These are phyloP conservation scores for Agrilus mali DNA, from an alignment of 2,888 invertebrate species.

Conservation along the genomic window DNA sequence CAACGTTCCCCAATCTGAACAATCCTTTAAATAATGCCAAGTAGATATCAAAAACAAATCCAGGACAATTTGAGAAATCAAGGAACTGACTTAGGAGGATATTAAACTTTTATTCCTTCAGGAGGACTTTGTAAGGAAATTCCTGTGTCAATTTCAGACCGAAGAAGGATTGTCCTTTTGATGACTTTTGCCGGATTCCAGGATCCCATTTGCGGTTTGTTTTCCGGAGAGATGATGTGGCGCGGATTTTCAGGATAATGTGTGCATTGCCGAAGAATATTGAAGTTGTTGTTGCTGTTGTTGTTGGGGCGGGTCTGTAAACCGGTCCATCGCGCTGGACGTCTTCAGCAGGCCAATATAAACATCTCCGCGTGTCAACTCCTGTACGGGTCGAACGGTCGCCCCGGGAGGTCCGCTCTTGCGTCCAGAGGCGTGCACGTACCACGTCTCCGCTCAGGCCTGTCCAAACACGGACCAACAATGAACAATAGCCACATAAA, in stretches of 20 bases:
- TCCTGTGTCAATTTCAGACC: too few species aligned
- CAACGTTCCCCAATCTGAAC: too few species aligned
- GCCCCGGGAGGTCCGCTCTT: conserved; percentile 15
- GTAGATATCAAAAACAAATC: too few species aligned
- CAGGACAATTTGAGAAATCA: too few species aligned
- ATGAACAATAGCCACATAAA: conserved; percentile 89
- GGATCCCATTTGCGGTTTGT: conserved; percentile 1
- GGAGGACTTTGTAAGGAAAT: too few species aligned
- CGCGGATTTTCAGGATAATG: neutral
- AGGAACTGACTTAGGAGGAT: too few species aligned
- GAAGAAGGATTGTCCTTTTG: neutral
- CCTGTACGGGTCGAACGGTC: conserved; percentile 16
- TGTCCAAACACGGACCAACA: conserved; percentile 52
- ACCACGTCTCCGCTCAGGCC: conserved; percentile 28
- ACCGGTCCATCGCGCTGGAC: conserved; percentile 9
- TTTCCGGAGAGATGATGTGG: neutral
- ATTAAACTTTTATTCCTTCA: too few species aligned
- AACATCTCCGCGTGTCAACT: conserved; percentile 17
- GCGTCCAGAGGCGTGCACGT: conserved; percentile 31
- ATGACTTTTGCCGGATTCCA: neutral
- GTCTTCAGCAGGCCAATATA: conserved; percentile 15
- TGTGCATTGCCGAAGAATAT: neutral
- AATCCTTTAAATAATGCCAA: too few species aligned
- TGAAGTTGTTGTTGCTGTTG: neutral
- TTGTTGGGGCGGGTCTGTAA: conserved; percentile 9